phyloP scores from a whole-genome alignment of 2,113 vertebrate genomes.

The Chloropsis cyanopogon region DNA sequence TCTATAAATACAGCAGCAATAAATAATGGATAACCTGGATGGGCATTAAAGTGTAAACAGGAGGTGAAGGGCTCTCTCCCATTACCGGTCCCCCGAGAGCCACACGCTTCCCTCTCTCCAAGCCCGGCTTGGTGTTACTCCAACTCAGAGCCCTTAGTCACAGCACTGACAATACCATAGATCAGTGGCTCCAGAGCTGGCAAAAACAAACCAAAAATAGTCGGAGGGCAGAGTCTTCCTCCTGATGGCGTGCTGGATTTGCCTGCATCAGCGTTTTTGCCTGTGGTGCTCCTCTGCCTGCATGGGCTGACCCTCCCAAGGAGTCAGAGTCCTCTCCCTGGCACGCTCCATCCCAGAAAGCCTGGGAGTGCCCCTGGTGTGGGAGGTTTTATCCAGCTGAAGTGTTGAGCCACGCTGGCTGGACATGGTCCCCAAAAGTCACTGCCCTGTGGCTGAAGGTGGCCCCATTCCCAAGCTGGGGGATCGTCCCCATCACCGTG shows the following conservation, averaged over 20 bases:
- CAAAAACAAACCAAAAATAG: conserved; percentile 45
- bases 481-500: fast-evolving
- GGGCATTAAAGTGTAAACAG: conserved; percentile 54
- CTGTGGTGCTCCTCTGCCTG: not conserved
- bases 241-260: not conserved
- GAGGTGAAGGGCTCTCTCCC: conserved; percentile 59
- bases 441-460: too few relatives aligned
- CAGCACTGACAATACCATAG: conserved; percentile 23
- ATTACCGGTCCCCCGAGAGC: conserved; percentile 10
- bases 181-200: conserved; percentile 32
- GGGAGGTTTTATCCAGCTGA: not conserved
- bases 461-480: not conserved
- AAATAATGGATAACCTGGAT: conserved; percentile 58
- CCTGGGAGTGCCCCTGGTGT: not conserved
- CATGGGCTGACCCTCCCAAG: not conserved
- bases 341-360: not conserved
- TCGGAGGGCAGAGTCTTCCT: not conserved
- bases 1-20: conserved; percentile 60
- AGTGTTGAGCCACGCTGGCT: fast-evolving
- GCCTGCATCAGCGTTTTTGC: not conserved
- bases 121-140: not conserved
- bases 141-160: conserved; percentile 43
- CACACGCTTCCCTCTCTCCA: not conserved
- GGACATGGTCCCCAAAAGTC: not conserved
- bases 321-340: not conserved